Evolutionary conservation across 2,797 vertebrate species (phyloP).

Genomic region (Bradypus variegatus): DNA sequence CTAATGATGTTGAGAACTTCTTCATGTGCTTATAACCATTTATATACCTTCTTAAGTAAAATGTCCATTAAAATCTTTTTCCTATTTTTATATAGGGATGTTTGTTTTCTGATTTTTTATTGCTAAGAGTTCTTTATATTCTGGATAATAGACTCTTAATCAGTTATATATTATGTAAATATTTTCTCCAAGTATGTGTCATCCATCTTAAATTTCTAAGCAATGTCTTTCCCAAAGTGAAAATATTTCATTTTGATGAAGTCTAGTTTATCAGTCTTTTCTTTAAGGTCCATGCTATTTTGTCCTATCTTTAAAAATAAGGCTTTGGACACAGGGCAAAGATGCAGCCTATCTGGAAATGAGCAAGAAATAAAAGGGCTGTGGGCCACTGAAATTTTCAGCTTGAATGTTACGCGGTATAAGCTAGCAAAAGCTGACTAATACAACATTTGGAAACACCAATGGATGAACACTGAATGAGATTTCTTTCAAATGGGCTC

Average conservation of each 20-base stretch:
- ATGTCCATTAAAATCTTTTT: too few relatives aligned
- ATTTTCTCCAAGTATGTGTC: background rate
- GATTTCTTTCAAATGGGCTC: background rate
- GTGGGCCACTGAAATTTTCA: accelerated
- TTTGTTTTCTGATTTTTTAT: background rate
- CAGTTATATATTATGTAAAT: background rate
- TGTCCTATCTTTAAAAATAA: background rate
- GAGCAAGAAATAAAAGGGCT: background rate
- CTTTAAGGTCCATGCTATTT: background rate
- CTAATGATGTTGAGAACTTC: background rate
- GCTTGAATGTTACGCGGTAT: background rate
- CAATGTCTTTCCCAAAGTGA: background rate
- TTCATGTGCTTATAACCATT: too few relatives aligned
- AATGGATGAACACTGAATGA: accelerated
- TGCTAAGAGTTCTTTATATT: background rate
- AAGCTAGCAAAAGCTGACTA: background rate
- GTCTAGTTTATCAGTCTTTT: background rate
- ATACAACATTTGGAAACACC: too few relatives aligned
- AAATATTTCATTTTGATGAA: background rate
- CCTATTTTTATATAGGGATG: background rate
- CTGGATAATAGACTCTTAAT: background rate
- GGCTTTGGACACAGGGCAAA: background rate
- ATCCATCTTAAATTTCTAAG: background rate
- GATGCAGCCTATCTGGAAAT: accelerated
- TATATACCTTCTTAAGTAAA: background rate